Base-by-base conservation (phyloP, 2,113 vertebrate genomes). In the Microtus ochrogaster region DNA sequence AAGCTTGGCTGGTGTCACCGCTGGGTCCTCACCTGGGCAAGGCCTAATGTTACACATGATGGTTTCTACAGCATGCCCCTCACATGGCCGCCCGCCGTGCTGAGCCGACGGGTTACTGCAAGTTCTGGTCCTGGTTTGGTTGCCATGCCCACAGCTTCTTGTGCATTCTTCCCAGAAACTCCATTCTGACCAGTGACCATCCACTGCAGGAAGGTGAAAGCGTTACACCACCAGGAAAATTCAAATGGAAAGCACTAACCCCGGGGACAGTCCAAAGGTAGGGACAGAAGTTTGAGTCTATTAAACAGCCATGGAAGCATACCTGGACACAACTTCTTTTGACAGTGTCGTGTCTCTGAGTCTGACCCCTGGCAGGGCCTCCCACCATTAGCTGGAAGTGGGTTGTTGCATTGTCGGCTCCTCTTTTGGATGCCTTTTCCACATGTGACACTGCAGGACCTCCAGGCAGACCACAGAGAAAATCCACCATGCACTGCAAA, bases 161-260 rank as follows among this genome's bases (percentile, higher is more conserved):
- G 99, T 99, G 93, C 99, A 99, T 91, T 99, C 99, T 97, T 99
- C 99, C 99, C 99, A 99, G 0, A 95, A 58, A 4, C 99, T 99
- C 99, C 99, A 99, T 76, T 99, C 99, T 0, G 99, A 99, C 99
- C 99, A 99, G 95, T 92, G 98, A 55, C 99, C 99, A 89, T 99
- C 99, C 98, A 99, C 99, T 99, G 91, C 4, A 44, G 41, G 96
- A 74, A 89, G 22, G 94, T 2, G 86, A 84, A 97, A 96, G 78
- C 2, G 33, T 52, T 30, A 85, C 10, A 78, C 7, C 39, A 24
- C 95, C 4, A 89, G 79, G 24, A 39, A 61, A 5, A 39, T 61
- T 90, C 83, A 55, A 72, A n/a, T 1, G 0, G 2, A 41, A 66
- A 86, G 41, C 33, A 73, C 82, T 55, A 55, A 84, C 3, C 30